These are phyloP conservation scores for Ellobius talpinus DNA, from an alignment of 2,113 vertebrate genomes.

Conservation along the genomic window DNA sequence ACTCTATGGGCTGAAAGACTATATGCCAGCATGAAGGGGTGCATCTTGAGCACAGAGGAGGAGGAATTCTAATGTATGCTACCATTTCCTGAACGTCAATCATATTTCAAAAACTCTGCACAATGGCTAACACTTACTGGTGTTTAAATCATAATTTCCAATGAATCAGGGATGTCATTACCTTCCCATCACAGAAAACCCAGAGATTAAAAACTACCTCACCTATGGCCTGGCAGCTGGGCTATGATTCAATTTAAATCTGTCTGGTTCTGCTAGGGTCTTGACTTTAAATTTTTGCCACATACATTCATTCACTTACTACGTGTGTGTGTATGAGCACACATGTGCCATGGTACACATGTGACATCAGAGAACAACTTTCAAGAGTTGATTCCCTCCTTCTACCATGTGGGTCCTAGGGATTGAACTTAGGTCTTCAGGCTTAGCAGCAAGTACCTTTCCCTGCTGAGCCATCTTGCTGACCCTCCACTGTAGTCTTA, in stretches of 20 bases:
- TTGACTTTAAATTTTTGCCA: background rate
- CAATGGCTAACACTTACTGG: background rate
- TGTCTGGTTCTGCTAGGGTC: background rate
- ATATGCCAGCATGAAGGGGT: background rate
- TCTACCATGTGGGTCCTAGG: background rate
- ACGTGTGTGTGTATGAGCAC: background rate
- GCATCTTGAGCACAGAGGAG: background rate
- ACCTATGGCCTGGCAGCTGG: background rate
- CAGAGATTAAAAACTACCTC: background rate
- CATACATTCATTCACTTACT: background rate
- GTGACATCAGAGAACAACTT: background rate
- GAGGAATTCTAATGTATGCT: background rate
- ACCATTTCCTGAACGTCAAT: background rate
- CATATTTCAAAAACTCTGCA: background rate
- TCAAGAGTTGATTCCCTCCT: background rate
- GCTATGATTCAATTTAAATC: background rate
- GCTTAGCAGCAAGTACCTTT: background rate
- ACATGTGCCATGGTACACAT: background rate
- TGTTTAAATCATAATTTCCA: background rate
- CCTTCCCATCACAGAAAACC: background rate
- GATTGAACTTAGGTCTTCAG: background rate
- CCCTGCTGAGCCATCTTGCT: background rate
- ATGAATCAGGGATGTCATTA: background rate
- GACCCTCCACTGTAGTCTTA: background rate
- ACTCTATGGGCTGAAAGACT: background rate